phyloP scores from a whole-genome alignment of 2,113 vertebrate genomes.

The Chelonoidis abingdonii region DNA sequence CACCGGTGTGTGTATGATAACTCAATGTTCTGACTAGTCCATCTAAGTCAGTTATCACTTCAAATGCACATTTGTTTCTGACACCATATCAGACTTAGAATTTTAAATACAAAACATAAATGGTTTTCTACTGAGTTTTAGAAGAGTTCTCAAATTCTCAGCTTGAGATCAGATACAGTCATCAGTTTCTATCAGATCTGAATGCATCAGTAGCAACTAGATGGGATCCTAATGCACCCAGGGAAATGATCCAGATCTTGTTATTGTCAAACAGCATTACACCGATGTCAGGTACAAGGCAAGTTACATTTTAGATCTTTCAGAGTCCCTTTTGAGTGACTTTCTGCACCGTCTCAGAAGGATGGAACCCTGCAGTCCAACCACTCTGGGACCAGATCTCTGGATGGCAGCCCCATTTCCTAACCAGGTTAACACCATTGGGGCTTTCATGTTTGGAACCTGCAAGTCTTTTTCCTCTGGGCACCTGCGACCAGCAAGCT shows the following conservation, averaged over 20 bases:
- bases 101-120: too few relatives aligned
- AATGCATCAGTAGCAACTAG: not conserved
- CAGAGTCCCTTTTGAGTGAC: not conserved
- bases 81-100: not conserved
- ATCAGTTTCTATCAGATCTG: not conserved
- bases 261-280: not conserved
- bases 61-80: not conserved
- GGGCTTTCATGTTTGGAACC: not conserved
- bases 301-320: not conserved
- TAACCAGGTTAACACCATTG: not conserved
- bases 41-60: not conserved
- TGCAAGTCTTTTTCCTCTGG: not conserved
- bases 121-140: not conserved
- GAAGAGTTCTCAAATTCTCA: accelerated
- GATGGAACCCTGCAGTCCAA: not conserved
- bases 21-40: too few relatives aligned
- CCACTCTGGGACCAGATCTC: not conserved
- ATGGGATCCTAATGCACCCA: not conserved
- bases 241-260: not conserved
- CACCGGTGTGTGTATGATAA: too few relatives aligned
- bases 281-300: not conserved
- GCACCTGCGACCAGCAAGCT: not conserved
- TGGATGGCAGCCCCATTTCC: not conserved
- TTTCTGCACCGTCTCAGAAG: not conserved
- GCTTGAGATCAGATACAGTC: not conserved